phyloP scores from a whole-genome alignment of 2,797 vertebrate species.

The Eurystomus glaucurus region DNA sequence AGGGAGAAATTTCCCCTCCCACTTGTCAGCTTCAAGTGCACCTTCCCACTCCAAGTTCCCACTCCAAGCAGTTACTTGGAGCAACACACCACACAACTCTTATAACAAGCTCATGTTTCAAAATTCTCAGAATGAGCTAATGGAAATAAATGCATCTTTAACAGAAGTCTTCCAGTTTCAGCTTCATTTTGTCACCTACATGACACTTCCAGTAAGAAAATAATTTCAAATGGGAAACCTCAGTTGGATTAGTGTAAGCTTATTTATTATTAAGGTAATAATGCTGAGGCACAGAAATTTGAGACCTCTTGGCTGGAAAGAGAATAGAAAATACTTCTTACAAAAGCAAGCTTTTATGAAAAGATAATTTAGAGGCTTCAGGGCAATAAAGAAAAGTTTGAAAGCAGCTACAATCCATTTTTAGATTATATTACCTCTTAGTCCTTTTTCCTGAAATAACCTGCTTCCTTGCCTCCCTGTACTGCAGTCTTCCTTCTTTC shows the following conservation, averaged over 20 bases:
- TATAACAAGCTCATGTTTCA: neutral
- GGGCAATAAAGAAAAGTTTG: slow-evolving; percentile 38
- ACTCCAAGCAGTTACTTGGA: neutral
- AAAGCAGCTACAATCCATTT: slow-evolving; percentile 34
- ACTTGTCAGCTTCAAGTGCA: neutral
- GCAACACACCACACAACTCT: neutral
- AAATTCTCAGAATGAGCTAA: slow-evolving; percentile 2
- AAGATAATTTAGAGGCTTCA: slow-evolving; percentile 51
- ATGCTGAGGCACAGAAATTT: slow-evolving; percentile 27
- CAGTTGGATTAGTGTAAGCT: neutral
- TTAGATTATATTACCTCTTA: slow-evolving; percentile 35
- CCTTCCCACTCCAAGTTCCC: neutral
- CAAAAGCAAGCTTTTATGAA: slow-evolving; percentile 28
- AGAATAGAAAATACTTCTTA: slow-evolving; percentile 11
- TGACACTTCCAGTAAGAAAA: slow-evolving; percentile 52
- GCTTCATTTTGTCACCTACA: slow-evolving; percentile 18
- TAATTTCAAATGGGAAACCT: slow-evolving; percentile 34
- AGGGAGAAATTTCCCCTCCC: neutral
- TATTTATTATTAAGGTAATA: neutral
- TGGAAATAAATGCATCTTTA: slow-evolving; percentile 14
- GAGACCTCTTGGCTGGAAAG: slow-evolving; percentile 41
- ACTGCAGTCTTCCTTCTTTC: neutral
- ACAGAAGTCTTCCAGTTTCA: neutral
- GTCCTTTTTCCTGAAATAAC: slow-evolving; percentile 35
- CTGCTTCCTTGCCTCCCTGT: neutral